Evolutionary conservation across 2,888 invertebrate species (phyloP).

Genomic region (Diloba caeruleocephala): DNA sequence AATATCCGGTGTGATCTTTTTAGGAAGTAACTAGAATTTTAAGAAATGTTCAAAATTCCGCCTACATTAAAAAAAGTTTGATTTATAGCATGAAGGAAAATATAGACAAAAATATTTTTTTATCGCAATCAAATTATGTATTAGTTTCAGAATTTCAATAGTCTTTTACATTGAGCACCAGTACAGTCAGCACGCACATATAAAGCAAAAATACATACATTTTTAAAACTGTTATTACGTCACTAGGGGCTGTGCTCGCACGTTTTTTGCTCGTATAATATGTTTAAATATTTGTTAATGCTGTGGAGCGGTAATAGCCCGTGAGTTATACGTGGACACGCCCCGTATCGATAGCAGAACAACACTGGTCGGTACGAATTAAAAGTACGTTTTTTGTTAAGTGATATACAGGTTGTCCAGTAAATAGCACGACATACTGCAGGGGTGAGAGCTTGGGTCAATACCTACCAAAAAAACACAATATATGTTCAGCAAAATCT

Average conservation of each 20-base stretch:
- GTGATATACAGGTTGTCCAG: too few relatives aligned
- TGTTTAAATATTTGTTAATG: slow-evolving; percentile 84
- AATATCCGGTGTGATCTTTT: slow-evolving; percentile 26
- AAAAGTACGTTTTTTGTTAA: slow-evolving; percentile 4
- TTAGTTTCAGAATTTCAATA: slow-evolving; percentile 8
- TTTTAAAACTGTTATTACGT: slow-evolving; percentile 45
- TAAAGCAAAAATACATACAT: slow-evolving; percentile 28
- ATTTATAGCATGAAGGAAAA: too few relatives aligned
- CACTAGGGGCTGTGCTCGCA: slow-evolving; percentile 56
- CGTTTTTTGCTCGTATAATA: slow-evolving; percentile 64
- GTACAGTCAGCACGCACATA: slow-evolving; percentile 7
- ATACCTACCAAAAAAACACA: too few relatives aligned
- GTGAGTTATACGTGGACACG: slow-evolving; percentile 66
- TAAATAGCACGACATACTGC: too few relatives aligned
- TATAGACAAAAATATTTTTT: too few relatives aligned
- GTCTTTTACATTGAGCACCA: slow-evolving; percentile 11
- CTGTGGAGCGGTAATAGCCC: slow-evolving; percentile 64
- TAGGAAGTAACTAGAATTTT: slow-evolving; percentile 12
- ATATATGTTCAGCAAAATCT: too few relatives aligned
- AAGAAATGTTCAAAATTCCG: background rate
- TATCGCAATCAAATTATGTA: too few relatives aligned
- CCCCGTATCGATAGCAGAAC: slow-evolving; percentile 63
- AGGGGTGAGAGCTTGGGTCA: too few relatives aligned
- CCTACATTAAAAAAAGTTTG: too few relatives aligned
- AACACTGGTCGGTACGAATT: slow-evolving; percentile 36